Conservation (phyloP, 2,113 vertebrate species). For the Rhabdomys dilectus region DNA sequence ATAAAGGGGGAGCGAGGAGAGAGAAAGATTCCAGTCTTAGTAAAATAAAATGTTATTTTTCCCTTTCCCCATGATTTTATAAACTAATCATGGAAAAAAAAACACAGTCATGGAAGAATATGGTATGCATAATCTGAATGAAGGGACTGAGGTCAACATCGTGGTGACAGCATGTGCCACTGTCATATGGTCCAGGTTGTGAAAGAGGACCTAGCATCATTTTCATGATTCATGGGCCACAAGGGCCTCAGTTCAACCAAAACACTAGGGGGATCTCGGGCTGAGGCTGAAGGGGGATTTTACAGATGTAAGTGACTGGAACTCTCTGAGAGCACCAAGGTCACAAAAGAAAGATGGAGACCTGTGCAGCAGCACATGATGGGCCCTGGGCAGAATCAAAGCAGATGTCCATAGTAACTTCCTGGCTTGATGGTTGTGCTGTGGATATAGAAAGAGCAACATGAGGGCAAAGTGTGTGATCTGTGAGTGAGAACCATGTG, state of each 20-base stretch:
- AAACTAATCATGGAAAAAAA: not conserved
- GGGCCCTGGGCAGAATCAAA: not conserved
- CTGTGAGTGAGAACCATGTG: rapidly evolving
- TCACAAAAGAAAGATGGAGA: not conserved
- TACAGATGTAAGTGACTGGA: not conserved
- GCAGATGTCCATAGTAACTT: not conserved
- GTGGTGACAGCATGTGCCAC: not conserved
- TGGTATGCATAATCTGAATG: not conserved
- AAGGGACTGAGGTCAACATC: not conserved
- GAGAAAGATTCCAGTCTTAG: not conserved
- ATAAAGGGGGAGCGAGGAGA: not conserved
- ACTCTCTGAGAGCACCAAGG: not conserved
- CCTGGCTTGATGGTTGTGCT: not conserved
- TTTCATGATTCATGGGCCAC: not conserved
- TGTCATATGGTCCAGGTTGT: not conserved
- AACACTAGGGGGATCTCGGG: not conserved
- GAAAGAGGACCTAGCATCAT: not conserved
- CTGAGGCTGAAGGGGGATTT: not conserved
- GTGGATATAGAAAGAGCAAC: not conserved
- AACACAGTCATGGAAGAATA: not conserved
- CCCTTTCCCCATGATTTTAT: not conserved
- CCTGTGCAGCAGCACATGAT: not conserved
- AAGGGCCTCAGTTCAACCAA: not conserved
- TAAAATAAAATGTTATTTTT: slow-evolving; percentile 4
- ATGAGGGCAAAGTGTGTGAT: not conserved